Conservation (phyloP, 2,797 vertebrate genomes). For the Melopsittacus undulatus region DNA sequence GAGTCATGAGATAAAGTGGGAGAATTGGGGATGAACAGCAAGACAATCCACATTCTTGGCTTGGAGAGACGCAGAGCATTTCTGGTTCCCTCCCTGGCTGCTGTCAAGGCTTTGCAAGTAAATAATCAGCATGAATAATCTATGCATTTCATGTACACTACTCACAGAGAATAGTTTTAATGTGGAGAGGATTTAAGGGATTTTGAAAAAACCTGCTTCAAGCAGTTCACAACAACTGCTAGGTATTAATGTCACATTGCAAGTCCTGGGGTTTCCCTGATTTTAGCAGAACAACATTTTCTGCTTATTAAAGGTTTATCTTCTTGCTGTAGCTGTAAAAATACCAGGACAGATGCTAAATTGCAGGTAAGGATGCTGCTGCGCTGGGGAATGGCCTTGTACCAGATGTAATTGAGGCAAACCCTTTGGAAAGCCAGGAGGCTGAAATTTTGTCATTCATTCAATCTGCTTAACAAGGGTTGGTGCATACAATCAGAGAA, state of each 20-base stretch:
- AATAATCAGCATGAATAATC: slow-evolving; percentile 3
- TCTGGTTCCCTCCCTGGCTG: neutral
- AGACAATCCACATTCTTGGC: slow-evolving; percentile 58
- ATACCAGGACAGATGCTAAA: neutral
- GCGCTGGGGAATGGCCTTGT: neutral
- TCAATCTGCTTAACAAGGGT: neutral
- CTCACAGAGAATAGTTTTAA: neutral
- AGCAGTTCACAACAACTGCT: neutral
- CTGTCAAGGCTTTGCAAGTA: slow-evolving; percentile 18
- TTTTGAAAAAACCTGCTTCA: slow-evolving; percentile 27
- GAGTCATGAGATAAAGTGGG: slow-evolving; percentile 40
- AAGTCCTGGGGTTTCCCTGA: neutral
- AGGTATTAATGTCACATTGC: neutral
- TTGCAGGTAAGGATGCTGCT: neutral
- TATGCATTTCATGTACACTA: neutral
- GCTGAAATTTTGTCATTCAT: neutral
- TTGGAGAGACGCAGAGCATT: neutral
- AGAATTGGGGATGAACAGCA: slow-evolving; percentile 33
- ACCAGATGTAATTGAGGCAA: neutral
- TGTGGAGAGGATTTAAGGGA: neutral
- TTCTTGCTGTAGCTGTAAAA: neutral
- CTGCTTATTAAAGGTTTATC: neutral
- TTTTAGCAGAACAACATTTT: slow-evolving; percentile 20
- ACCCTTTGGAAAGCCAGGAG: neutral
- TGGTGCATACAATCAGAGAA: neutral